Base-by-base conservation (phyloP, 2,113 vertebrate species). In the Addax nasomaculatus region DNA sequence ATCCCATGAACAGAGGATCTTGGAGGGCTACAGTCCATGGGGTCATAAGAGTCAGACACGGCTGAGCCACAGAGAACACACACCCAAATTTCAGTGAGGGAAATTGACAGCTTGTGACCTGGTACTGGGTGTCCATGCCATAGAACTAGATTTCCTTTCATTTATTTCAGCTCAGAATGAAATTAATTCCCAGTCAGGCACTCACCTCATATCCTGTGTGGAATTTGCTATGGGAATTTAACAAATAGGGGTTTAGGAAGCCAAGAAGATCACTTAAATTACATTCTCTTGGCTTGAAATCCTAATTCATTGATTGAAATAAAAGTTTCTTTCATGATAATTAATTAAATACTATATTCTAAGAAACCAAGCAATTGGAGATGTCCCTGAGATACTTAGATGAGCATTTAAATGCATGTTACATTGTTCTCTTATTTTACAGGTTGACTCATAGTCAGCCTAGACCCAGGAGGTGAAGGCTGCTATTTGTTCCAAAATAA, bases 241-340 rank as follows among this genome's bases (percentile, higher is more conserved):
- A 55, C 27, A 90, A 93, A 58, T 47, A 81, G 15, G 1, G 57
- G 14, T 39, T 73, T 67, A 92, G 55, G n/a, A 96, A 87, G 36
- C 29, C 19, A 84, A 92, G 36, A 21, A 84, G 27, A 76, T 88
- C 29, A 62, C 83, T 89, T 88, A 85, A 95, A 93, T 45, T 67
- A 15, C 6, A 84, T 30, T 79, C 45, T 90, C 21, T 90, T 83
- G n/a, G 19, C 36, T 83, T 91, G 2, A 76, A 79, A 51, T 93
- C 85, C 45, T 62, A 87, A 94, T 55, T 95, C n/a, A 86, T 14
- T 62, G 39, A 60, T 89, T n/a, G 45, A 95, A 95, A 85, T 84
- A 93, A 73, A 89, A 93, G 27, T 4, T 93, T 53, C 43, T 95
- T 95, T 94, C 51, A 64, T 57, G 83, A 88, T 73, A 78, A 85